phyloP scores from a whole-genome alignment of 2,113 vertebrate genomes.

The Orycteropus afer region DNA sequence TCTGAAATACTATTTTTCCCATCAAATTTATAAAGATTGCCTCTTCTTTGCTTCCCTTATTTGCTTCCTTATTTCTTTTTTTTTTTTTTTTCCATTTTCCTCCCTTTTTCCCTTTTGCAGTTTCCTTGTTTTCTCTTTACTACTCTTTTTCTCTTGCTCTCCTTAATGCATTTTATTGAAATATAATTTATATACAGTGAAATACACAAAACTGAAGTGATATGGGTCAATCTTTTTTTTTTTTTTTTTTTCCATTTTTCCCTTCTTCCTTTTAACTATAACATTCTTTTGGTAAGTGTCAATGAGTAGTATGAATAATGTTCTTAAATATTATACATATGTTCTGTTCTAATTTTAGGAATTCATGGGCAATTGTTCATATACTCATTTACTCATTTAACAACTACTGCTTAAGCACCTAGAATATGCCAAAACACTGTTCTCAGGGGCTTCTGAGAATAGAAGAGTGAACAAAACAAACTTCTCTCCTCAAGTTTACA shows the following conservation, averaged over 20 bases:
- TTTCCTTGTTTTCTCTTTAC: too few relatives aligned
- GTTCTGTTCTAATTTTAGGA: neutral
- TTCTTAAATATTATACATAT: neutral
- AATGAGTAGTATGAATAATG: neutral
- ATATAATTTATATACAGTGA: too few relatives aligned
- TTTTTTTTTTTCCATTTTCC: neutral
- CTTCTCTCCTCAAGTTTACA: neutral
- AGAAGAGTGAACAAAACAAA: neutral
- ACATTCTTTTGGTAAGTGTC: neutral
- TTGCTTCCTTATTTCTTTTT: neutral
- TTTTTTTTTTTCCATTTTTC: neutral
- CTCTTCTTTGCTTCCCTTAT: neutral
- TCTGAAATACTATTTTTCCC: neutral
- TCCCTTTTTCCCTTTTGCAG: too few relatives aligned
- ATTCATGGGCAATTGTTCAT: neutral
- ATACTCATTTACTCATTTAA: neutral
- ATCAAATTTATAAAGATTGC: neutral
- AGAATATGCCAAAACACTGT: neutral
- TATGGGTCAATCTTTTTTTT: conserved; percentile 24
- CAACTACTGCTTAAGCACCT: neutral
- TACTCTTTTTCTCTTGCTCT: too few relatives aligned
- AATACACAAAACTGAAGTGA: too few relatives aligned
- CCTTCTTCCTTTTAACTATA: neutral
- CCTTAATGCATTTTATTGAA: too few relatives aligned
- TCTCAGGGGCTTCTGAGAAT: neutral